Evolutionary conservation across 2,888 invertebrate species (phyloP), one percentile per base, ranked within the genome.

Genomic region (Leptarthrus brevirostris): DNA sequence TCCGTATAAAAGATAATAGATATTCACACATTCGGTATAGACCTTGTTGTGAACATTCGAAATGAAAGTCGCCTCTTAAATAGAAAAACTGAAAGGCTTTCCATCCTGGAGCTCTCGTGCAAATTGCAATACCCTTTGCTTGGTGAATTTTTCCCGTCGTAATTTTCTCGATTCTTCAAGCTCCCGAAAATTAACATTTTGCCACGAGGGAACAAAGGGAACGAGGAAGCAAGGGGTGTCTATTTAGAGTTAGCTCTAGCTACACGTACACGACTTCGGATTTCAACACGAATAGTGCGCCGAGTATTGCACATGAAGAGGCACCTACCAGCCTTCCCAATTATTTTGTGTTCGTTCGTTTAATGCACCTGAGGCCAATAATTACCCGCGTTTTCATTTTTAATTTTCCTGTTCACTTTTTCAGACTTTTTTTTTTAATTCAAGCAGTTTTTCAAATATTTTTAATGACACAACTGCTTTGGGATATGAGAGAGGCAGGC

Each of bases 281-380:
- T 64, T 64, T 44, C 47, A 64, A 20, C 24, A 8, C 47, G 64
- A 64, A 64, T 64, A 64, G 64, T 64, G 47, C 47, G 47, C 44
- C 44, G 22, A 61, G 40, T 22, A 20, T 14, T 47, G 47, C 44
- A 44, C 47, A 47, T 47, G 47, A 34, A 30, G 52, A 34, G 52
- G 10, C 49, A 14, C 20, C 30, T 30, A 24, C 52, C 49, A 49
- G 52, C 56, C 72, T 56, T 40, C 47, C 71, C 72, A 72, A 72
- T 72, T 72, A 74, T 77, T 77, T 78, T 77, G 77, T 74, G 77
- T 78, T 77, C 77, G 58, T 71, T 72, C 64, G 52, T 75, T 75
- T 71, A 77, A 78, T 79, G 77, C 79, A 79, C 79, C 79, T 79
- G 79, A 78, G 79, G 79, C 78, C 78, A 79, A 79, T 79, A 79